Evolutionary conservation across 35 echinoderm and acorn worm species (phyloP).

Genomic region (Nesometra sesokonis): DNA sequence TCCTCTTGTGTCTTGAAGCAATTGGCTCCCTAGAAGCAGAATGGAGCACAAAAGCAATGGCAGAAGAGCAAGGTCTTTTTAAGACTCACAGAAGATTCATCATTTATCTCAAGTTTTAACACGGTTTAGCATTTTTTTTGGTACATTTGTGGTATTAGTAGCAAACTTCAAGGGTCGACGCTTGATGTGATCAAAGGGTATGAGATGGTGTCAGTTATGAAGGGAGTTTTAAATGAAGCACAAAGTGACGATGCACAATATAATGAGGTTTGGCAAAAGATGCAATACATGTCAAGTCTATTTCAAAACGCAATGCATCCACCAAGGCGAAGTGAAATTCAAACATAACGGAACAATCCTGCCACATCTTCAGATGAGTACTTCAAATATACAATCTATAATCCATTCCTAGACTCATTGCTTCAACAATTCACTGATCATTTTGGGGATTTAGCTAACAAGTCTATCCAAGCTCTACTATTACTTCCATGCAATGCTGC

Average conservation of each 20-base stretch:
- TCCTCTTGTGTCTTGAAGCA: constrained; percentile 9
- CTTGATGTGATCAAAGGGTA: constrained; percentile 15
- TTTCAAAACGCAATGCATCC: neutral
- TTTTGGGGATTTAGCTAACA: constrained; percentile 6
- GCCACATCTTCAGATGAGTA: neutral
- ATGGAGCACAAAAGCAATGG: constrained; percentile 15
- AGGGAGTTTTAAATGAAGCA: neutral
- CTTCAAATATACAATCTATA: constrained; percentile 7
- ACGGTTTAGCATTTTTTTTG: constrained; percentile 10
- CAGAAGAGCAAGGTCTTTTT: neutral
- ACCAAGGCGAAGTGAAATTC: constrained; percentile 11
- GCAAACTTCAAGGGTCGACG: constrained; percentile 14
- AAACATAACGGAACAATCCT: constrained; percentile 29
- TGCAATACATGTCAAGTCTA: constrained; percentile 4
- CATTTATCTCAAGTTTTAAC: constrained; percentile 9
- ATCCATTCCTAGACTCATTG: constrained; percentile 25
- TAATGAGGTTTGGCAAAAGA: neutral
- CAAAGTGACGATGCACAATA: neutral
- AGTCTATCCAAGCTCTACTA: constrained; percentile 10
- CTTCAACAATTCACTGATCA: constrained; percentile 7
- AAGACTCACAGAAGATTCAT: neutral
- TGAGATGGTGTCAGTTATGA: constrained; percentile 6
- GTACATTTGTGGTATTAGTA: constrained; percentile 7
- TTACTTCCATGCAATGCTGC: constrained; percentile 17
- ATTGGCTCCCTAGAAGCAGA: constrained; percentile 2